Conservation (phyloP, 2,113 vertebrate genomes). For the Pteronura brasiliensis region DNA sequence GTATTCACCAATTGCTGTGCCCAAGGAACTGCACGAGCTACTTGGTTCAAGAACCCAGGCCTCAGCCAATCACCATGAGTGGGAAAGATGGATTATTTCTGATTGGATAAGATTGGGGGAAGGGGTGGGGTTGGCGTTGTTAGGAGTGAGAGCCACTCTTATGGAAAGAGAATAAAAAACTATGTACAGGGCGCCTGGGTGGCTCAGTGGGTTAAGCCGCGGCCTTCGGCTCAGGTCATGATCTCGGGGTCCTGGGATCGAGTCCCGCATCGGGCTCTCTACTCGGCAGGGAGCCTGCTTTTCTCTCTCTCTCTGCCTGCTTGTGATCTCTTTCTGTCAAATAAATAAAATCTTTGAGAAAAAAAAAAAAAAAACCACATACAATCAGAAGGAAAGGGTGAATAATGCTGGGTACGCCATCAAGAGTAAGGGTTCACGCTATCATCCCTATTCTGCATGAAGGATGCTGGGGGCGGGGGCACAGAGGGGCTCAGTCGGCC, state of each 20-base stretch:
- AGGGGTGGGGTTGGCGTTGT: neutral
- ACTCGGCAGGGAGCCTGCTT: no score
- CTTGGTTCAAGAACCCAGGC: neutral
- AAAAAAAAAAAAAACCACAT: neutral
- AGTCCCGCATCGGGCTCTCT: no score
- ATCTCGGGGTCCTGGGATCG: no score
- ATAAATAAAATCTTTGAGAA: no score
- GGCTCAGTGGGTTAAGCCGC: no score
- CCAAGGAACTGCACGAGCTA: neutral
- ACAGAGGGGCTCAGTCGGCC: no score
- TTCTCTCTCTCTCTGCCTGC: no score
- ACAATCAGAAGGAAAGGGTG: neutral
- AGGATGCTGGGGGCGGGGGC: neutral
- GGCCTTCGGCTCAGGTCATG: no score
- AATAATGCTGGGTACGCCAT: neutral
- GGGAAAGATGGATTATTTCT: neutral
- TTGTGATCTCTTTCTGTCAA: no score
- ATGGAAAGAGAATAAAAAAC: neutral
- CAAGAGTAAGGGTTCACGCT: neutral
- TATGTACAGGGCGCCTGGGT: no score
- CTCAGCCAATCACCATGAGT: neutral
- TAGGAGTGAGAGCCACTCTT: neutral
- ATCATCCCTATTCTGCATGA: neutral
- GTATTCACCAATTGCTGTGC: neutral
- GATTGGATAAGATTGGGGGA: neutral